Percentiles rank a stretch among this genome's conserved stretches.
Evolutionary conservation across 2,797 vertebrate genomes (phyloP).

Genomic region (Cuniculus paca): DNA sequence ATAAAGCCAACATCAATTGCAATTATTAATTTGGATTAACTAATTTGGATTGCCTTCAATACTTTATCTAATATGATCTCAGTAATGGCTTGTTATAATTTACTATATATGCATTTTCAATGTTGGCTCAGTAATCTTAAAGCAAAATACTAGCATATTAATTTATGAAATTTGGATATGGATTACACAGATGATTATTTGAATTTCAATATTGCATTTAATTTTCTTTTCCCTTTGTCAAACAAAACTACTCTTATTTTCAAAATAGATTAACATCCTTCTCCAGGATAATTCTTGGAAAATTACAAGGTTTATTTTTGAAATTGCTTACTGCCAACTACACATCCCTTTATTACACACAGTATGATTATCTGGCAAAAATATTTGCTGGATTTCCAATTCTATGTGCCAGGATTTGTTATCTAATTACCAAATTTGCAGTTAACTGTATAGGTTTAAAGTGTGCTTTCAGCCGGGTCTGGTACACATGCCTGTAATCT

Average conservation of each 20-base stretch:
- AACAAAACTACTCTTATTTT: background rate
- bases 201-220: background rate
- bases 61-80: background rate
- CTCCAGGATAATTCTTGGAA: background rate
- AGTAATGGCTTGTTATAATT: background rate
- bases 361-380: background rate
- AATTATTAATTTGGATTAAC: background rate
- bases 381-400: background rate
- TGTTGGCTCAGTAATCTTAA: constrained; percentile 32
- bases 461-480: background rate
- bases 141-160: background rate
- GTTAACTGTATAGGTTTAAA: background rate
- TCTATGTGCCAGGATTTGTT: background rate
- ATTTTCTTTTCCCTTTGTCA: constrained; percentile 26
- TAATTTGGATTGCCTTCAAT: background rate
- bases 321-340: background rate
- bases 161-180: background rate
- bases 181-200: background rate
- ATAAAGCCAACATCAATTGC: background rate
- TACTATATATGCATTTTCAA: constrained; percentile 55
- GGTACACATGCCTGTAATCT: no score
- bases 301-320: background rate
- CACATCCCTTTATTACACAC: background rate
- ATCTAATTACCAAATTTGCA: background rate
- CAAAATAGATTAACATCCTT: background rate